Percentiles rank a stretch among this genome's conserved stretches.
These are phyloP conservation scores for Sesamia nonagrioides DNA, from an alignment of 1,140 invertebrate species.

Conservation along the genomic window DNA sequence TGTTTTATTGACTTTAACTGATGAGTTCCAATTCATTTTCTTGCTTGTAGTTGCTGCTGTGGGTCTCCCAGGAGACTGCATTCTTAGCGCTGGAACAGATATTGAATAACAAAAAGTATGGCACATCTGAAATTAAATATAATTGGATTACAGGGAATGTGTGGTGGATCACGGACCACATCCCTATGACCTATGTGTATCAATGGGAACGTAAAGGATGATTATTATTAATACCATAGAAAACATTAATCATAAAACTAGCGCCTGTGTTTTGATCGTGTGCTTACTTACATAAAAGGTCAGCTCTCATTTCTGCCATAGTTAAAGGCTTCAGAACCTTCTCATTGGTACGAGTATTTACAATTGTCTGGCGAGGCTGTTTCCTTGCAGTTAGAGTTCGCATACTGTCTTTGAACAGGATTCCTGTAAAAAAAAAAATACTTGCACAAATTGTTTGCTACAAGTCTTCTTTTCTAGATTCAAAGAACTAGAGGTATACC, in stretches of 20 bases:
- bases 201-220: no score
- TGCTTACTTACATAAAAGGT: slow-evolving; percentile 63
- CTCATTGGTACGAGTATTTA: slow-evolving; percentile 62
- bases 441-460: no score
- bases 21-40: slow-evolving; percentile 78
- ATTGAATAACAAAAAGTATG: no score
- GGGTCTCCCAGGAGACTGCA: slow-evolving; percentile 58
- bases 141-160: no score
- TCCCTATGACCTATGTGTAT: no score
- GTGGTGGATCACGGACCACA: no score
- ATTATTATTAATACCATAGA: background rate
- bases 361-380: slow-evolving; percentile 59
- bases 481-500: background rate
- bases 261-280: background rate
- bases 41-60: slow-evolving; percentile 60
- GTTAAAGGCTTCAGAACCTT: slow-evolving; percentile 73
- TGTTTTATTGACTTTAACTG: slow-evolving; percentile 74
- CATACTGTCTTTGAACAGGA: slow-evolving; percentile 68
- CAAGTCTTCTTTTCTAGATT: background rate
- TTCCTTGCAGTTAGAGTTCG: slow-evolving; percentile 66
- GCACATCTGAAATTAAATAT: no score
- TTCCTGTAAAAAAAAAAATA: slow-evolving; percentile 61
- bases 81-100: slow-evolving; percentile 64
- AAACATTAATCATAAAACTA: background rate
- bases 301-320: slow-evolving; percentile 72